Evolutionary conservation across 2,888 invertebrate genomes (phyloP).

Genomic region (Diploptera punctata): DNA sequence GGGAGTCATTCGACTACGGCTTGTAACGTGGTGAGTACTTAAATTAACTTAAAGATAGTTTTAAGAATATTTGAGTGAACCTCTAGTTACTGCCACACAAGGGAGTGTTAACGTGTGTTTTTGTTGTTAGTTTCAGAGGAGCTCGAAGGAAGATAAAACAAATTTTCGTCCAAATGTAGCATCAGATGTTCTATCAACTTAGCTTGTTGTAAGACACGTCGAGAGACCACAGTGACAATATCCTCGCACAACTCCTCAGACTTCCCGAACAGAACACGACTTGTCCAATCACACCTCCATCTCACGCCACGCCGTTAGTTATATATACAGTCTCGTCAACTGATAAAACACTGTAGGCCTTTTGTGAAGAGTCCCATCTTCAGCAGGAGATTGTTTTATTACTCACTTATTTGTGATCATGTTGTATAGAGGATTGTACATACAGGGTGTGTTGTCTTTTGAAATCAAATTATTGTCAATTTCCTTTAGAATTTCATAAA

Average conservation of each 20-base stretch:
- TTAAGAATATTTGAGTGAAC: not conserved
- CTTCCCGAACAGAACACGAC: slow-evolving; percentile 1
- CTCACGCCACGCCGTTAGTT: too few relatives aligned
- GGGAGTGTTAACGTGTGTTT: not conserved
- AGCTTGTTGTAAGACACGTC: not conserved
- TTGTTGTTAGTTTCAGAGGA: not conserved
- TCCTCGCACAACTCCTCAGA: slow-evolving; percentile 12
- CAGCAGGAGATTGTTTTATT: too few relatives aligned
- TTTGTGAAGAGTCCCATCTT: too few relatives aligned
- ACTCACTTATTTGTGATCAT: too few relatives aligned
- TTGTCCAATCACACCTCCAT: too few relatives aligned
- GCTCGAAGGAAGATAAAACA: not conserved
- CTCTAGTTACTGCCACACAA: not conserved
- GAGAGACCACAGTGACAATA: slow-evolving; percentile 4
- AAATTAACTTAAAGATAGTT: not conserved
- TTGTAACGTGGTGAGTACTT: slow-evolving; percentile 55
- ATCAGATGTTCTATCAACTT: not conserved
- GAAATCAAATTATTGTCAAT: too few relatives aligned
- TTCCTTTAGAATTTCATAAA: too few relatives aligned
- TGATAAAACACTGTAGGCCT: too few relatives aligned
- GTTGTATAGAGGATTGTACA: too few relatives aligned
- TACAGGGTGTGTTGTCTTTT: too few relatives aligned
- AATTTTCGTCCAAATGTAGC: not conserved
- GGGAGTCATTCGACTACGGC: slow-evolving; percentile 80
- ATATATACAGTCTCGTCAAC: too few relatives aligned